Base-by-base conservation (phyloP, 2,888 invertebrate species). In the Diplolepis rosae region DNA sequence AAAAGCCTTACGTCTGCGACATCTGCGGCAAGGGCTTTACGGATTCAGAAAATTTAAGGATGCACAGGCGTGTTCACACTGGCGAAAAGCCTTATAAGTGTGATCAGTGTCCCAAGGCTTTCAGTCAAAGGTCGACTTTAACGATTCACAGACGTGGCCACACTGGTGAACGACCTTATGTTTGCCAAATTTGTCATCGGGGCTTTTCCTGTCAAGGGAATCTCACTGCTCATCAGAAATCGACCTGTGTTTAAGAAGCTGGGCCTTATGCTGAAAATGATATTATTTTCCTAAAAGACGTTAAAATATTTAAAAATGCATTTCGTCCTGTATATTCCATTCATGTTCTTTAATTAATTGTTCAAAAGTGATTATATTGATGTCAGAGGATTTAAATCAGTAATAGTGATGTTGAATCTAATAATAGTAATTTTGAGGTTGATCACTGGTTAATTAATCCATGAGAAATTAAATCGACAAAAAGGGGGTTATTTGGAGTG, bases 51-150 rank as follows among this genome's bases (percentile, higher is more conserved):
- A 90, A 89, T 73, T 80, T 90, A 13, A 82, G 88, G 7, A 87
- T 89, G 80, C 91, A 91, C 76, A 81, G 89, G 66, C 81, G 90
- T 9, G 88, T 89, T 5, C 91, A 91, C 72, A 90, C 90, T 0
- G 90, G 90, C 0, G 90, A 90, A 70, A 90, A 90, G 56, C 90
- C 90, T 0, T 90, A 90, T 82, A 89, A 88, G 68, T 90, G 90
- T 76, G 88, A 89, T 50, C 85, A 89, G 66, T 91, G 91, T 71
- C 87, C 87, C 2, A 77, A 91, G 90, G 87, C 89, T 1, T 91
- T 91, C 79, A 90, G 91, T 0, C 91, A 91, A 78, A 88, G 90
- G 24, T 89, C 90, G 3, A 90, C 90, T 1, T 83, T 91, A 7
- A 91, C 90, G 3, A 90, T 91, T 66, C 92, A 92, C 76, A 86